Evolutionary conservation across 92 coral and sea anemone genomes (phyloP), one percentile per base, ranked within the genome.

Genomic region (Galaxea fascicularis): DNA sequence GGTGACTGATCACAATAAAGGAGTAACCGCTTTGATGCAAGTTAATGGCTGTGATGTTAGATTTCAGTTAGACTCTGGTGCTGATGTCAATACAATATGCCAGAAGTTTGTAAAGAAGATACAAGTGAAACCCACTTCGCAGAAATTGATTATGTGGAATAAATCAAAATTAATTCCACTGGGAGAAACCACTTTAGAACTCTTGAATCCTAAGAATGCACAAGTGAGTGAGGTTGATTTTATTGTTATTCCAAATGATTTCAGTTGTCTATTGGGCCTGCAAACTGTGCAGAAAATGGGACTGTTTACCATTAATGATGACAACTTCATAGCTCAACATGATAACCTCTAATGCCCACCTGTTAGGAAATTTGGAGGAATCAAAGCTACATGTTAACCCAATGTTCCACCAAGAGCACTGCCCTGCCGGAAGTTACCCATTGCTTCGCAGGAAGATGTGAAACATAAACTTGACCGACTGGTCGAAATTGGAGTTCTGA

Each of bases 311-410:
- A 79, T 79, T 25, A 89, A 89, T 25, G 53, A 69, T 20, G 81
- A 57, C 73, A 59, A 79, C 17, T 89, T 85, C 47, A 84, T 78
- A 8, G 73, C 93, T 20, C 53, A 79, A n/a, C n/a, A n/a, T n/a
- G 16, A 54, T 84, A 15, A 83, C 39, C 51, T 51, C 80, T 5
- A 5, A 74, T 47, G 12, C 29, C 25, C 30, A 13, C 63, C 89
- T 39, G 71, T 71, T 85, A 41, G 92, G 89, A 22, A 52, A 56
- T 49, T 41, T 89, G 89, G 92, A 89, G 24, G 89, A 71, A 89
- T 58, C 77, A 26, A 67, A 59, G 24, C 86, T 89, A 12, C 41
- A 56, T 11, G 58, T 89, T 24, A 52, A 89, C 47, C 52, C 65
- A 58, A 70, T 78, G 78, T 73, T 24, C 57, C 74, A 63, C 89